phyloP scores from a whole-genome alignment of 2,888 invertebrate genomes.

The Tenthredo notha region DNA sequence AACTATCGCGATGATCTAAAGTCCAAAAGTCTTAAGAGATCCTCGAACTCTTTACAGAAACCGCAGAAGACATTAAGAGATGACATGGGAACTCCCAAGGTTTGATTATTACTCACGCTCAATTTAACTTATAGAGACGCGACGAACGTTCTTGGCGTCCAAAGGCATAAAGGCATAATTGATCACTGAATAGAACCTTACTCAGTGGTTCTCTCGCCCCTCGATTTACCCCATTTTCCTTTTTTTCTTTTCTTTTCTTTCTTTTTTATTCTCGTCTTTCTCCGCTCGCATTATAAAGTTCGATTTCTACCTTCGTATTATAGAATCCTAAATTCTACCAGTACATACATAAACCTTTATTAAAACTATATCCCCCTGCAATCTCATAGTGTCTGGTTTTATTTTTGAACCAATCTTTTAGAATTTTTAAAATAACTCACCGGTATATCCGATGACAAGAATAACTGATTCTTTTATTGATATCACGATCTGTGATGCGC shows the following conservation, averaged over 20 bases:
- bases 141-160: slow-evolving; percentile 61
- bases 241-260: not conserved
- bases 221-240: slow-evolving; percentile 36
- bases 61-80: slow-evolving; percentile 52
- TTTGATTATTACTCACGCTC: slow-evolving; percentile 73
- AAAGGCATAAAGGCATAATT: slow-evolving; percentile 67
- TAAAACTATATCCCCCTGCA: not conserved
- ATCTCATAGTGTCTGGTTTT: not conserved
- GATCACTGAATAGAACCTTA: slow-evolving; percentile 60
- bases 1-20: not conserved
- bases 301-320: not conserved
- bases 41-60: slow-evolving; percentile 17
- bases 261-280: not conserved
- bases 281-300: not conserved
- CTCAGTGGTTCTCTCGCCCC: not conserved
- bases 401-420: not conserved
- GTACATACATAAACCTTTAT: not conserved
- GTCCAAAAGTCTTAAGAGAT: slow-evolving; percentile 30
- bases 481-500: not conserved
- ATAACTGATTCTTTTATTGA: not conserved
- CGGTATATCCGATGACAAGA: not conserved
- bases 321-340: not conserved
- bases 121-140: slow-evolving; percentile 72
- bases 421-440: not conserved
- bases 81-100: slow-evolving; percentile 60